These are phyloP conservation scores for Pyrochroa serraticornis DNA, from an alignment of 2,888 invertebrate species.

Conservation along the genomic window DNA sequence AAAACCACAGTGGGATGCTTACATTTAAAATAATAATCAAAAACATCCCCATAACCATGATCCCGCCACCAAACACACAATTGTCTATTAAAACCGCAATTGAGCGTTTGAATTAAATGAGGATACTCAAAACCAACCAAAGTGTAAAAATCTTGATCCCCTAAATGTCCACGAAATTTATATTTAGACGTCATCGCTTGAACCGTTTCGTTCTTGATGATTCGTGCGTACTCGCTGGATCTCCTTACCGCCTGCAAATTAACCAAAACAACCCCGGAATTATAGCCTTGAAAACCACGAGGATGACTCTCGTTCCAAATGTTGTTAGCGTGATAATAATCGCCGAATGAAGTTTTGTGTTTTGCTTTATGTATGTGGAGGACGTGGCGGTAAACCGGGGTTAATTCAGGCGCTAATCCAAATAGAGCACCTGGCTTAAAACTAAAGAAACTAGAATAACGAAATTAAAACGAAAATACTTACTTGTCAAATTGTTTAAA, in stretches of 20 bases:
- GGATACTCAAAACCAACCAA: constrained; percentile 73
- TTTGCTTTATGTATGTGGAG: constrained; percentile 70
- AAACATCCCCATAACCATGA: constrained; percentile 74
- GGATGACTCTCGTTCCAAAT: constrained; percentile 44
- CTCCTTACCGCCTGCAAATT: constrained; percentile 70
- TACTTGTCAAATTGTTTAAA: constrained; percentile 70
- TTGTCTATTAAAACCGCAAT: constrained; percentile 83
- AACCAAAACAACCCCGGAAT: constrained; percentile 79
- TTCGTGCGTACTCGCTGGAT: constrained; percentile 65
- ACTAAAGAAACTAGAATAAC: constrained; percentile 41
- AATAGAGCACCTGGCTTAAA: constrained; percentile 70
- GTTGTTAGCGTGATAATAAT: constrained; percentile 55
- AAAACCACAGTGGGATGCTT: constrained; percentile 68
- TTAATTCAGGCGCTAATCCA: constrained; percentile 75
- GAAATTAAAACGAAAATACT: constrained; percentile 11
- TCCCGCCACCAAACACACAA: constrained; percentile 82
- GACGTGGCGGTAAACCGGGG: constrained; percentile 80
- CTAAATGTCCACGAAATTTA: constrained; percentile 73
- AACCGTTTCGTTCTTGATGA: constrained; percentile 63
- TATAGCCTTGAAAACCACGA: constrained; percentile 75
- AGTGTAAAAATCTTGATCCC: constrained; percentile 84
- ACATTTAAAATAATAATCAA: constrained; percentile 74
- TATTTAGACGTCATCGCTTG: constrained; percentile 65
- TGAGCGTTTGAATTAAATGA: constrained; percentile 72
- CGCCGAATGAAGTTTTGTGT: constrained; percentile 64